Evolutionary conservation across 2,888 invertebrate species (phyloP).

Genomic region (Cantharis lateralis): DNA sequence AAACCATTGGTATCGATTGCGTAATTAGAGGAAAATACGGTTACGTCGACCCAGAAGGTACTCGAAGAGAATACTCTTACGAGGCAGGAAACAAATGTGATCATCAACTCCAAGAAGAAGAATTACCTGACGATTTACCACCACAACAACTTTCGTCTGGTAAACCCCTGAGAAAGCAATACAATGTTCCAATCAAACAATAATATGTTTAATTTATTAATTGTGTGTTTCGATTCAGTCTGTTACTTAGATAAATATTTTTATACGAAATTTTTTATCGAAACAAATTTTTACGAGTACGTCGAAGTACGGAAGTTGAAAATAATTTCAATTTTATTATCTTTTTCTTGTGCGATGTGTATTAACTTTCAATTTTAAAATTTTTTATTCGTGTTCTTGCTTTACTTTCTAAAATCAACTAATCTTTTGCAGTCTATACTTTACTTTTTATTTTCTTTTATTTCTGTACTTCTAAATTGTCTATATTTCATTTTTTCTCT

Average conservation of each 20-base stretch:
- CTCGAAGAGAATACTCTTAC: slow-evolving; percentile 80
- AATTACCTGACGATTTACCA: slow-evolving; percentile 26
- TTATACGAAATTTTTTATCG: neutral
- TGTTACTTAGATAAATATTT: neutral
- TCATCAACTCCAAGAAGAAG: slow-evolving; percentile 56
- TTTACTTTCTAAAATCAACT: neutral
- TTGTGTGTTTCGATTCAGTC: neutral
- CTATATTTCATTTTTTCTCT: no score
- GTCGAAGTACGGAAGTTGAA: neutral
- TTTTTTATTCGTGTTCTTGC: neutral
- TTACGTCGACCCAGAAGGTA: slow-evolving; percentile 82
- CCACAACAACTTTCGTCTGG: neutral
- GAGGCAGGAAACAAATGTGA: slow-evolving; percentile 79
- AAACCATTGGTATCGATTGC: slow-evolving; percentile 75
- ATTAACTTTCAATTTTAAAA: neutral
- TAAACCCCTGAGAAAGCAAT: slow-evolving; percentile 5
- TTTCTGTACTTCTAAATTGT: neutral
- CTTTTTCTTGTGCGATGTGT: neutral
- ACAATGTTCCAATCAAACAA: neutral
- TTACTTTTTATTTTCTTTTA: neutral
- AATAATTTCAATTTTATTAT: neutral
- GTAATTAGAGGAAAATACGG: slow-evolving; percentile 77
- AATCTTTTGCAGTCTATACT: no score
- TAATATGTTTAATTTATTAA: neutral
- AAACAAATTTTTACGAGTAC: neutral